Evolutionary conservation across 2,113 vertebrate genomes (phyloP).

Genomic region (Macroglossus sobrinus): DNA sequence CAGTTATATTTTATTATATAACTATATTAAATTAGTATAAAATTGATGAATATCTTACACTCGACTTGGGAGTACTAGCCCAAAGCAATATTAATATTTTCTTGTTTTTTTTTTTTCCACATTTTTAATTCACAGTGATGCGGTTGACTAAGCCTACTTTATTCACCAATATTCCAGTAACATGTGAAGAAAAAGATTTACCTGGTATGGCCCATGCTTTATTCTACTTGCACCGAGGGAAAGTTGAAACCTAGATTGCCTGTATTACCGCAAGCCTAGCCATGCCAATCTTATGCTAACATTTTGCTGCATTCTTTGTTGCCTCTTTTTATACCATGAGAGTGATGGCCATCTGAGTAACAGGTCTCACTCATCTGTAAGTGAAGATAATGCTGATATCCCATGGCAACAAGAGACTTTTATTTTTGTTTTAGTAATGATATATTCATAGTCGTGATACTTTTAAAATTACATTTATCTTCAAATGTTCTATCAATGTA

Average conservation of each 20-base stretch:
- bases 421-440: slow-evolving; percentile 3
- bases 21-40: background rate
- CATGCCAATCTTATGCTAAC: background rate
- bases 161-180: slow-evolving; percentile 97
- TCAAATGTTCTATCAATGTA: background rate
- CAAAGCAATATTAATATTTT: slow-evolving; percentile 24
- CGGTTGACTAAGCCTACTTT: slow-evolving; percentile 97
- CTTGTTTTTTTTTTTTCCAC: background rate
- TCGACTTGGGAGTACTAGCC: background rate
- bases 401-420: background rate
- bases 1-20: background rate
- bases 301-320: background rate
- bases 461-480: background rate
- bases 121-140: slow-evolving; percentile 91
- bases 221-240: background rate
- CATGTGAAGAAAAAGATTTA: slow-evolving; percentile 96
- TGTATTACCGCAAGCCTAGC: background rate
- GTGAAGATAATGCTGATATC: background rate
- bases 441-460: background rate
- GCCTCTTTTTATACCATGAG: background rate
- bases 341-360: background rate
- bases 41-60: background rate
- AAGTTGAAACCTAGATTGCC: background rate
- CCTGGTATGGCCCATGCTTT: slow-evolving; percentile 85
- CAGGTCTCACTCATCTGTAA: background rate